Conservation (phyloP, 2,888 invertebrate species). For the Papilio elwesi region DNA sequence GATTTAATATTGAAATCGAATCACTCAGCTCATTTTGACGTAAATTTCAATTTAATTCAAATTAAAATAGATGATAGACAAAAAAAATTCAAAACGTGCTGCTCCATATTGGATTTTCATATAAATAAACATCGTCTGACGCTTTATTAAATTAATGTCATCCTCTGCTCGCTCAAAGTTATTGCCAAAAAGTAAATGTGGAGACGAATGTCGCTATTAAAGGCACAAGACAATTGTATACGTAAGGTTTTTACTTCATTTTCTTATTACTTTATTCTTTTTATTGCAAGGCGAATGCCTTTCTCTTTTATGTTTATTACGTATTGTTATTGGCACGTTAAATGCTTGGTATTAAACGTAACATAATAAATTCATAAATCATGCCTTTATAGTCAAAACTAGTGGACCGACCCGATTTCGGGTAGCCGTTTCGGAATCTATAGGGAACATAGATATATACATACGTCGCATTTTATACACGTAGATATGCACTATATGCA, state of each 20-base stretch:
- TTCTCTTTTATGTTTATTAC: constrained; percentile 6
- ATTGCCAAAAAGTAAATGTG: constrained; percentile 8
- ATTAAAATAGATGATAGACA: not conserved
- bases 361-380: too few relatives aligned
- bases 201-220: constrained; percentile 7
- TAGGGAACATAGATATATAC: too few relatives aligned
- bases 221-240: not conserved
- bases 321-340: not conserved
- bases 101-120: constrained; percentile 3
- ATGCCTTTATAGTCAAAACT: too few relatives aligned
- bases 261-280: constrained; percentile 3
- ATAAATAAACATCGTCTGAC: not conserved
- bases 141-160: constrained; percentile 5
- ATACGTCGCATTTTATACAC: too few relatives aligned
- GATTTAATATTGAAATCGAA: too few relatives aligned
- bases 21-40: too few relatives aligned
- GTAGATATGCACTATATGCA: too few relatives aligned
- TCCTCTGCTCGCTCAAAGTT: constrained; percentile 1
- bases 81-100: not conserved
- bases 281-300: not conserved
- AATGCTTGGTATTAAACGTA: not conserved
- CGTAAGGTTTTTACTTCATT: constrained; percentile 13
- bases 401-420: too few relatives aligned
- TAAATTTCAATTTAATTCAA: not conserved
- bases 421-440: too few relatives aligned